Base-by-base conservation (phyloP, 2,888 invertebrate species). In the Melanostoma mellinum region DNA sequence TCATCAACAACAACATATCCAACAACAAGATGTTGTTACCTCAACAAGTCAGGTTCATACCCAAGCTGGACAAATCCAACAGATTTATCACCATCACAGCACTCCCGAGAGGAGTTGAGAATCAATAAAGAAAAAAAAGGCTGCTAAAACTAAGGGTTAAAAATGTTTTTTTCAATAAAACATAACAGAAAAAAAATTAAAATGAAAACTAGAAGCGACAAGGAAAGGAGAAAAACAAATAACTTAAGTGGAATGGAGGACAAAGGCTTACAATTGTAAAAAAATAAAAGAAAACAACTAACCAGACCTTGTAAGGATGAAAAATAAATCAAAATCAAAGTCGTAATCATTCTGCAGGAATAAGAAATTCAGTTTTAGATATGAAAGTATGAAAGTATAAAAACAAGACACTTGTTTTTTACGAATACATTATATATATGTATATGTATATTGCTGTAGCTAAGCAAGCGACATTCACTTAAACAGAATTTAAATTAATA, bases 81-180 rank as follows among this genome's bases (percentile, higher is more conserved):
- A 91, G 86, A 91, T 91, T 69, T 90, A 91, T 88, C 90, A 91
- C 86, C 90, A 90, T 86, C 91, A 91, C 86, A 90, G 90, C 85
- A 90, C 91, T 86, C 90, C 90, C 60, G 91, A 90, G 87, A 90
- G 91, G 86, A 91, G 91, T 91, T 91, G 90, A 91, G 90, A 91
- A 89, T 90, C 90, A 90, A 81, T 80, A 68, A 90, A 90, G 86
- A 88, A 90, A 80, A 90, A 90, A 87, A 90, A 90, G 88, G 87
- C 89, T 75, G 87, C 88, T 56, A 90, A 90, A 86, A 88, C 89
- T 87, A 90, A 90, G 89, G 90, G 90, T 89, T 90, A 88, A 89
- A 87, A 86, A 56, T 71, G 30, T 55, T 56, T 42, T 53, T 61
- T 36, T 42, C 33, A 71, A 58, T 20, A 69, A 33, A 74, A 75